A percentile compares a stretch with the other conserved stretches of the same genome.
Evolutionary conservation across 2,797 vertebrate genomes (phyloP).

Genomic region (Xenops minutus): DNA sequence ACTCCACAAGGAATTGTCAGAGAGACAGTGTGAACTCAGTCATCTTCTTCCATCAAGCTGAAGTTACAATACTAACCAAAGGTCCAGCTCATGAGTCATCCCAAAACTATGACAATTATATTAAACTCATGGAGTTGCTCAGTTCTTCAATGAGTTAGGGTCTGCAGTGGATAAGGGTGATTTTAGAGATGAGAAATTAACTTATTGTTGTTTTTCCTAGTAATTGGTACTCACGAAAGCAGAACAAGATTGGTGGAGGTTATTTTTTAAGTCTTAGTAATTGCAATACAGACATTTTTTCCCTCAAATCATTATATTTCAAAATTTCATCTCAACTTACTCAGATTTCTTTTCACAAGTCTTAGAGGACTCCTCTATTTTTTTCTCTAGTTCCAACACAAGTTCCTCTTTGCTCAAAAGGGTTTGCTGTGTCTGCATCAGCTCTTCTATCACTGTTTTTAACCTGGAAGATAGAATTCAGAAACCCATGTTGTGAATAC

Average conservation of each 20-base stretch:
- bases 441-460: conserved; percentile 88
- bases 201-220: not conserved
- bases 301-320: not conserved
- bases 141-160: not conserved
- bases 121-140: not conserved
- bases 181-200: not conserved
- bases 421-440: conserved; percentile 87
- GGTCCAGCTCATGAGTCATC: not conserved
- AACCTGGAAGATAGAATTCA: conserved; percentile 78
- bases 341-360: conserved; percentile 89
- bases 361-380: conserved; percentile 87
- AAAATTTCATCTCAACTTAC: conserved; percentile 76
- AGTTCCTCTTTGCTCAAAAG: conserved; percentile 88
- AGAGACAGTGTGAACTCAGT: not conserved
- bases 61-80: not conserved
- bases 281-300: not conserved
- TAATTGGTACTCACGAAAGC: not conserved
- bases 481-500: not conserved
- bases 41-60: not conserved
- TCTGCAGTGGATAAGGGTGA: not conserved
- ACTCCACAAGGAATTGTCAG: not conserved
- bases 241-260: not conserved
- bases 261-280: not conserved
- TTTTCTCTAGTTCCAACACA: conserved; percentile 85
- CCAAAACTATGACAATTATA: not conserved